These are phyloP conservation scores for Cotesia chilonis DNA, from an alignment of 1,140 invertebrate species.

Conservation along the genomic window DNA sequence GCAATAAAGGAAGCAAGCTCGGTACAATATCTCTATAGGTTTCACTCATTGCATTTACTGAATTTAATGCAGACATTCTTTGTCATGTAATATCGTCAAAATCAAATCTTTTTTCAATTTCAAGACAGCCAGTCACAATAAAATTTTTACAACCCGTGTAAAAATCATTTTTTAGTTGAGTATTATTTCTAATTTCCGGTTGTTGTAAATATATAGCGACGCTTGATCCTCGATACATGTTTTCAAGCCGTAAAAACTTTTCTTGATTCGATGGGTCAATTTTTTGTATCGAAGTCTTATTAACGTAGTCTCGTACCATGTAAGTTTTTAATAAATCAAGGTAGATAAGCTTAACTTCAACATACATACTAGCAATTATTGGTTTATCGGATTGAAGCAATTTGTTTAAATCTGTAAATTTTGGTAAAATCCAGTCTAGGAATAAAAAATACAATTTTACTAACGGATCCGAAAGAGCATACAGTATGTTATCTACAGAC, in stretches of 20 bases:
- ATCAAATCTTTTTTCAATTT: conserved; percentile 51
- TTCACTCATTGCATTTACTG: conserved; percentile 20
- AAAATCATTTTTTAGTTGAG: conserved; percentile 38
- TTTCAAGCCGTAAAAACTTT: conserved; percentile 20
- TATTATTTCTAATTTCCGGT: conserved; percentile 43
- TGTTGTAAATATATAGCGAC: conserved; percentile 36
- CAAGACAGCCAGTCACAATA: conserved; percentile 48
- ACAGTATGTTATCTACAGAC: conserved; percentile 10
- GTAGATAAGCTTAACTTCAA: conserved; percentile 12
- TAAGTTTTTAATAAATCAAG: conserved; percentile 22
- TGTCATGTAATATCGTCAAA: conserved; percentile 45
- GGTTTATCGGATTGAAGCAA: conserved; percentile 34
- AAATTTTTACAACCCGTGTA: conserved; percentile 44
- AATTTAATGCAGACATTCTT: conserved; percentile 22
- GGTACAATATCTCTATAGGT: conserved; percentile 16
- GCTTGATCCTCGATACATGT: conserved; percentile 13
- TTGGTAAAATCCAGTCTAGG: conserved; percentile 33
- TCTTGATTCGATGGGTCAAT: conserved; percentile 23
- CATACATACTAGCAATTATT: conserved; percentile 22
- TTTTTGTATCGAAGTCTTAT: conserved; percentile 1
- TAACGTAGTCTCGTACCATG: conserved; percentile 22
- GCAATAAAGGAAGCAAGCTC: conserved; percentile 27
- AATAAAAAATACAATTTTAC: conserved; percentile 29
- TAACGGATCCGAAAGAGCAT: conserved; percentile 22
- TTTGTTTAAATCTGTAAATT: conserved; percentile 37